These are phyloP conservation scores for Anolis carolinensis DNA, from an alignment of 2,113 vertebrate species.

Conservation along the genomic window DNA sequence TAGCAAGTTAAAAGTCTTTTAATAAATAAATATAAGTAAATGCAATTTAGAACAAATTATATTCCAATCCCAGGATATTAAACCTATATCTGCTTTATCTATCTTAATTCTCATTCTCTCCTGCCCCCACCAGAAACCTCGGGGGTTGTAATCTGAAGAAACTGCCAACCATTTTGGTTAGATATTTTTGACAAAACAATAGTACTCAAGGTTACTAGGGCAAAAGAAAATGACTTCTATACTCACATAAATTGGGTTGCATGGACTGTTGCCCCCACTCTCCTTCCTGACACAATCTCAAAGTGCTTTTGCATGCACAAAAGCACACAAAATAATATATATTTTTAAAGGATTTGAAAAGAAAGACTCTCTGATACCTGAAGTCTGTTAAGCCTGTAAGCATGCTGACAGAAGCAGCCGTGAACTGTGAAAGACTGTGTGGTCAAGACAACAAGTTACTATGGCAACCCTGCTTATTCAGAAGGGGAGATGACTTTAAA, in stretches of 20 bases:
- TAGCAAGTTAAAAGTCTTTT: neutral
- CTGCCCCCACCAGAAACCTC: neutral
- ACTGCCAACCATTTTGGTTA: neutral
- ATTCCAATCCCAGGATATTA: neutral
- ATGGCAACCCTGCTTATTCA: conserved; percentile 55
- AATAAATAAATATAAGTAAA: neutral
- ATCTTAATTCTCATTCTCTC: neutral
- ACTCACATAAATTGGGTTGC: neutral
- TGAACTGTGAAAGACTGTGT: conserved; percentile 50
- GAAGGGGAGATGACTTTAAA: conserved; percentile 25
- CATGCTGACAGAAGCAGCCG: conserved; percentile 42
- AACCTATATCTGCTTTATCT: neutral
- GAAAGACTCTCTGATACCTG: conserved; percentile 9
- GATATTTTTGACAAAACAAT: neutral
- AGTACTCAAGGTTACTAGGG: neutral
- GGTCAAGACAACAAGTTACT: conserved; percentile 55
- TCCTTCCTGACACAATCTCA: neutral
- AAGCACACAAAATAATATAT: neutral
- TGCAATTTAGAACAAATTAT: neutral
- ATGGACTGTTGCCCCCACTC: neutral
- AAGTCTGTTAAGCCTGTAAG: conserved; percentile 10
- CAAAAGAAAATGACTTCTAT: neutral
- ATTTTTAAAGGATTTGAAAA: neutral
- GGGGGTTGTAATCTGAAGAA: neutral
- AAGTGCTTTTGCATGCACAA: neutral